Conservation (phyloP, 2,113 vertebrate genomes). For the Ctenodactylus gundi region DNA sequence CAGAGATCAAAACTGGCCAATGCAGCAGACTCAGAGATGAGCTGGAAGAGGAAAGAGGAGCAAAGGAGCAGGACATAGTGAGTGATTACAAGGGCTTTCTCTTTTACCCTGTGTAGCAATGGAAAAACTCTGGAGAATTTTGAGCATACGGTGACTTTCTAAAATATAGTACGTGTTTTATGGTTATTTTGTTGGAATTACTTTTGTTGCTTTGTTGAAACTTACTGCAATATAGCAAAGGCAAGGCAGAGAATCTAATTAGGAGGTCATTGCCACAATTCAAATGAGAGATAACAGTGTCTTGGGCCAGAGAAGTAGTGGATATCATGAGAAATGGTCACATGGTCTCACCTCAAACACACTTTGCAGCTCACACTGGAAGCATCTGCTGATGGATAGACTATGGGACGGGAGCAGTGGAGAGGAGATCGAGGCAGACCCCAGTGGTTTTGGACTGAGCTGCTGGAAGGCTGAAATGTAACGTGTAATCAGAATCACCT, state of each 20-base stretch:
- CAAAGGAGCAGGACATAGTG: accelerated
- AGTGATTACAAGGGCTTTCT: background rate
- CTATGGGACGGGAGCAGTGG: background rate
- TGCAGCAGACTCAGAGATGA: background rate
- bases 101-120: background rate
- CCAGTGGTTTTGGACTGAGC: background rate
- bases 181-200: background rate
- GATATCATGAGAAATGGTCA: background rate
- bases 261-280: background rate
- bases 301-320: background rate
- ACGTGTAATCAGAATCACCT: background rate
- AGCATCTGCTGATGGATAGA: background rate
- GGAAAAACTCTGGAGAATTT: background rate
- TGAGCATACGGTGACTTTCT: background rate
- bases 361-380: background rate
- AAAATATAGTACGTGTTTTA: background rate
- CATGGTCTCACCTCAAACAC: background rate
- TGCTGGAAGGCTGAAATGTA: background rate
- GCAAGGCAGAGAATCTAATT: background rate
- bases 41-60: background rate
- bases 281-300: background rate
- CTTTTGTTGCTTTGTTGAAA: background rate
- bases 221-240: background rate
- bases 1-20: background rate
- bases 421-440: background rate